Evolutionary conservation across 2,888 invertebrate genomes (phyloP).

Genomic region (Microctonus hyperodae): DNA sequence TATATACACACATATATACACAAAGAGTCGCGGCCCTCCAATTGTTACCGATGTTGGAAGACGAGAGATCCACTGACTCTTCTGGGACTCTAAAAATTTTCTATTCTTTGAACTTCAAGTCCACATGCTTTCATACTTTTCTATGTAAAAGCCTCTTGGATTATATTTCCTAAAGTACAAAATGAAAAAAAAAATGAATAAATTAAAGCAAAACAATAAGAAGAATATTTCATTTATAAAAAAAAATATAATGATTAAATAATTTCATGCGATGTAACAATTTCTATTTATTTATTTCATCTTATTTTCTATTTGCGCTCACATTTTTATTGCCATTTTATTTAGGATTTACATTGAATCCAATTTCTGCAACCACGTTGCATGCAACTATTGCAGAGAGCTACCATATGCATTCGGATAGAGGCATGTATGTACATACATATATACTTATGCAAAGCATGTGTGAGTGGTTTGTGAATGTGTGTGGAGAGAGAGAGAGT

Average conservation of each 20-base stretch:
- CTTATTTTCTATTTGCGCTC: not conserved
- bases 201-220: not conserved
- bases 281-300: not conserved
- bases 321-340: conserved; percentile 2
- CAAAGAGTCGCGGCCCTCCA: conserved; percentile 12
- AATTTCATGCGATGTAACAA: not conserved
- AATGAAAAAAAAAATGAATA: not conserved
- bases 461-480: too few relatives aligned
- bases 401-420: conserved; percentile 11
- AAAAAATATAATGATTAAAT: not conserved
- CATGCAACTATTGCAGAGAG: conserved; percentile 27
- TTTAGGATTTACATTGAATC: conserved; percentile 19
- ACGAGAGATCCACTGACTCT: conserved; percentile 27
- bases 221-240: not conserved
- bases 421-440: not conserved
- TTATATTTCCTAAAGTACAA: conserved; percentile 2
- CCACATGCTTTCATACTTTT: not conserved
- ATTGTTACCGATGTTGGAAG: conserved; percentile 26
- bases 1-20: conserved; percentile 24
- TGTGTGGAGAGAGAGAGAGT: conserved; percentile 19
- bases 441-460: conserved; percentile 1
- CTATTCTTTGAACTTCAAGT: conserved; percentile 10
- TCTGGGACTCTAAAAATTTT: conserved; percentile 21
- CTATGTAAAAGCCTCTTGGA: conserved; percentile 17
- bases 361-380: conserved; percentile 29